phyloP scores from a whole-genome alignment of 2,888 invertebrate species.

The Scrobipalpa atriplicella region DNA sequence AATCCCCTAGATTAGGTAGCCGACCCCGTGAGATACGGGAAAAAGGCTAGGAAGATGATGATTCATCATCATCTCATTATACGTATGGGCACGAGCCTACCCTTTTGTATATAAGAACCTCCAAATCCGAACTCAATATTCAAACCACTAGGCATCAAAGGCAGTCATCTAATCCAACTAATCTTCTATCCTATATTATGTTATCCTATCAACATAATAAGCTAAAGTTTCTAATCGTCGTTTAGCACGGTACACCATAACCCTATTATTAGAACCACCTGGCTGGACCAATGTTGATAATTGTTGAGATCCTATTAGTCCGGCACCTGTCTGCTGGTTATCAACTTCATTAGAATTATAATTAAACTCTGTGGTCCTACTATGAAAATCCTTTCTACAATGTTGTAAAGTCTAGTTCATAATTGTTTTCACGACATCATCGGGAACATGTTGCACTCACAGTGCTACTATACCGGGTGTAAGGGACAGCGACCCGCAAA shows the following conservation, averaged over 20 bases:
- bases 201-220: background rate
- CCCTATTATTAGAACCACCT: background rate
- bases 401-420: background rate
- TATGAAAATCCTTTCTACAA: background rate
- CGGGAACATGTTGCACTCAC: background rate
- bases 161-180: too few species aligned
- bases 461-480: too few species aligned
- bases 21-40: too few species aligned
- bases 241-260: background rate
- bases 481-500: too few species aligned
- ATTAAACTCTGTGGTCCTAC: background rate
- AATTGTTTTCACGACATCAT: background rate
- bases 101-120: too few species aligned
- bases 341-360: background rate
- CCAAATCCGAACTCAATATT: too few species aligned
- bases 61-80: too few species aligned
- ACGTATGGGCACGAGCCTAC: too few species aligned
- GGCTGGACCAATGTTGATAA: conserved; percentile 1
- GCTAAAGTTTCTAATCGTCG: conserved; percentile 8
- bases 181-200: too few species aligned
- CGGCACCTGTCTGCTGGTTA: background rate
- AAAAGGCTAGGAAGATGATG: too few species aligned
- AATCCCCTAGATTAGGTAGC: too few species aligned
- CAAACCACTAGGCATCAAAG: too few species aligned
- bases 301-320: conserved; percentile 3